Conservation (phyloP, 2,888 invertebrate species). For the Helobdella robusta region DNA sequence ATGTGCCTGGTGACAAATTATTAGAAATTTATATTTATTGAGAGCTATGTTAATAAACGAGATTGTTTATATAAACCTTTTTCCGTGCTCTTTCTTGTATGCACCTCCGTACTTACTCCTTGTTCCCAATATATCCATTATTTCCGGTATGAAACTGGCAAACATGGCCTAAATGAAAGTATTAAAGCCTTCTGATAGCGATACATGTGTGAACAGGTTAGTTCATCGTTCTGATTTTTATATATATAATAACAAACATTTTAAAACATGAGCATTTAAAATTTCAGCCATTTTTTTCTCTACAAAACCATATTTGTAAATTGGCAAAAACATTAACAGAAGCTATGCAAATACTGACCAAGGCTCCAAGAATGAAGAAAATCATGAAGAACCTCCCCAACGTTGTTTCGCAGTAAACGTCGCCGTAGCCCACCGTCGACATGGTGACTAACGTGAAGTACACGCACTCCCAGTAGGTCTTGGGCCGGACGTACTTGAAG, state of each 20-base stretch:
- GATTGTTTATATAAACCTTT: conserved; percentile 61
- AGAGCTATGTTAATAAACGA: background rate
- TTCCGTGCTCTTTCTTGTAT: conserved; percentile 98
- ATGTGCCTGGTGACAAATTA: conserved; percentile 68
- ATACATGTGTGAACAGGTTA: too few relatives aligned
- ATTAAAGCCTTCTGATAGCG: too few relatives aligned
- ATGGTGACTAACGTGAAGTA: conserved; percentile 99
- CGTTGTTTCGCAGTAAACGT: conserved; percentile 94
- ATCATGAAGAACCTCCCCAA: conserved; percentile 97
- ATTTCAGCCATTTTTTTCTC: too few relatives aligned
- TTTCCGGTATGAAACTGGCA: conserved; percentile 99
- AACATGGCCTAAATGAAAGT: conserved; percentile 84
- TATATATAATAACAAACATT: too few relatives aligned
- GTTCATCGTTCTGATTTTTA: too few relatives aligned
- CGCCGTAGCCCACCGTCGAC: conserved; percentile 99
- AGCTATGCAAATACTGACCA: conserved; percentile 69
- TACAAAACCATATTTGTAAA: too few relatives aligned
- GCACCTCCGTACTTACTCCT: conserved; percentile 98
- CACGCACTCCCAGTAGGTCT: conserved; percentile 98
- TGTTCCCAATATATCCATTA: conserved; percentile 97
- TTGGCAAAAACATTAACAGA: background rate
- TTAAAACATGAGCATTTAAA: too few relatives aligned
- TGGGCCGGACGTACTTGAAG: conserved; percentile 81
- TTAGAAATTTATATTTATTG: background rate
- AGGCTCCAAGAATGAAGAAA: conserved; percentile 99